phyloP scores from a whole-genome alignment of 1,140 invertebrate species.

The Pseudachorutes palmiensis region DNA sequence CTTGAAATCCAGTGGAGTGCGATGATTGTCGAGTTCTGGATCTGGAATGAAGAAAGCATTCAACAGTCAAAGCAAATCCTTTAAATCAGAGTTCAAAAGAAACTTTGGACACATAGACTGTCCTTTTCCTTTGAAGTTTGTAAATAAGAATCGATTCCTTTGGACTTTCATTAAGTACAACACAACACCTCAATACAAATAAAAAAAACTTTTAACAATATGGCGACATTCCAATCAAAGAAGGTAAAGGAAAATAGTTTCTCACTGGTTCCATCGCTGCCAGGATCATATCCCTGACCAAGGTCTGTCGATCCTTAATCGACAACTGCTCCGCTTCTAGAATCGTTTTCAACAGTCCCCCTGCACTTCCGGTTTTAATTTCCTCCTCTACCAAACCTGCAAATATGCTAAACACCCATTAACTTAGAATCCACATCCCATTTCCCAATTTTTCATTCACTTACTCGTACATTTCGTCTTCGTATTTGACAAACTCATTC shows the following conservation, averaged over 20 bases:
- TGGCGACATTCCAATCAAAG: too few relatives aligned
- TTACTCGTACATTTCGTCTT: slow-evolving; percentile 62
- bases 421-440: slow-evolving; percentile 56
- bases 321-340: slow-evolving; percentile 58
- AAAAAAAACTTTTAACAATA: too few relatives aligned
- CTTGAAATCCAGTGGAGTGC: slow-evolving; percentile 10
- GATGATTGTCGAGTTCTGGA: slow-evolving; percentile 11
- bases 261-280: slow-evolving; percentile 74
- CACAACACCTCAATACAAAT: too few relatives aligned
- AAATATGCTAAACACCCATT: background rate
- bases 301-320: slow-evolving; percentile 65
- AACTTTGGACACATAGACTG: too few relatives aligned
- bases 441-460: too few relatives aligned
- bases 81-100: too few relatives aligned
- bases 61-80: background rate
- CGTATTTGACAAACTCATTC: slow-evolving; percentile 58
- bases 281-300: slow-evolving; percentile 75
- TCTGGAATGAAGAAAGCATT: slow-evolving; percentile 4
- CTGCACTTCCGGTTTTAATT: background rate
- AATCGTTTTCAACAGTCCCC: background rate
- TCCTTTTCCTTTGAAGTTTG: too few relatives aligned
- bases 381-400: background rate
- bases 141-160: too few relatives aligned
- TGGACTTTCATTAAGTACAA: too few relatives aligned
- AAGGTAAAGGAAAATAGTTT: too few relatives aligned